Evolutionary conservation across 1,140 invertebrate genomes (phyloP), one percentile per base, ranked within the genome.

Genomic region (Elymnias hypermnestra): DNA sequence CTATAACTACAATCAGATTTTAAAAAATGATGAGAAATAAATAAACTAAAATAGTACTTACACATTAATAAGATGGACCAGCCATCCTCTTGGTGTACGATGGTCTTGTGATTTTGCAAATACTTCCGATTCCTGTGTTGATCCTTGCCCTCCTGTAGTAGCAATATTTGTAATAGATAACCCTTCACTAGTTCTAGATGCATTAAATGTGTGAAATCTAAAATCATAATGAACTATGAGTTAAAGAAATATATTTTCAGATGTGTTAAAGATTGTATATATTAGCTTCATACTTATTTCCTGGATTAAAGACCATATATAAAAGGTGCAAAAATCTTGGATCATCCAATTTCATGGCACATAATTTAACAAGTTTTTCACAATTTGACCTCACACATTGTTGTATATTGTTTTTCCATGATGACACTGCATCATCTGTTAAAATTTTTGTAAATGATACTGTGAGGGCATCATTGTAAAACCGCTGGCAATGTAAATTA

Each of bases 341-440:
- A 92, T 96, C 97, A 88, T 98, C 97, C 66, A 98, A 92, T 48
- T 92, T 91, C 74, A 99, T 89, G 43, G 97, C 95, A 88, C 95
- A 96, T 53, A 99, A 87, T 86, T 98, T 95, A 38, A 99, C 91
- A 40, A 98, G 88, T 74, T 94, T 93, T 75, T 96, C 92, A 77
- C 96, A 98, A 71, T 98, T 98, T 58, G 94, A 92, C 67, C 96
- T 91, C 61, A 99, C 98, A 87, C 95, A 98, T 81, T 93, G 93
- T 84, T 98, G 97, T 69, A 98, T 98, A 82, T 98, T 98, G 71
- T 92, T 91, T 86, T 98, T 98, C 97, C 97, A 99, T 69, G 95
- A 97, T 69, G 94, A 96, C 21, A 99, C 97, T 33, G 97, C 97
- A 79, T 99, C 97, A 87, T 99, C 97, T n/a, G 97, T 98, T 62